Percentiles rank a stretch among this genome's conserved stretches.
phyloP scores from a whole-genome alignment of 2,888 invertebrate genomes.

The Cataglyphis albicans region DNA sequence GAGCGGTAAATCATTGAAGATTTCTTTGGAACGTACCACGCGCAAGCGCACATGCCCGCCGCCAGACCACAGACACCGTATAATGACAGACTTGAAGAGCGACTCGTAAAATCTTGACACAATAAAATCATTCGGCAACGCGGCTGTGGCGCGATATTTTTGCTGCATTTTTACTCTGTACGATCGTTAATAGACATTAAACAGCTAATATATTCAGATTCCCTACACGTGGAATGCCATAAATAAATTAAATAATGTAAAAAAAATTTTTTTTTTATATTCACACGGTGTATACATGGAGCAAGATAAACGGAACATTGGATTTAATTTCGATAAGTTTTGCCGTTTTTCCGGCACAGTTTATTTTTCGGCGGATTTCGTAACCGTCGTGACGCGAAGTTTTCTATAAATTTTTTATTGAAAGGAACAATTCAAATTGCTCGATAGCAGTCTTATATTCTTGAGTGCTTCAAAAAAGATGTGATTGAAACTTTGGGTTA shows the following conservation, averaged over 20 bases:
- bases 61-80: slow-evolving; percentile 77
- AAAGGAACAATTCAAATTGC: neutral
- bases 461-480: neutral
- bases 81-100: slow-evolving; percentile 84
- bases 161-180: neutral
- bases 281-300: too few relatives aligned
- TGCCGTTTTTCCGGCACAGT: neutral
- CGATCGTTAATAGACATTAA: neutral
- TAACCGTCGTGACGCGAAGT: too few relatives aligned
- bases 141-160: slow-evolving; percentile 49
- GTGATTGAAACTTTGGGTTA: neutral
- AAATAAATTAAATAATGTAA: neutral
- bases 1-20: slow-evolving; percentile 83
- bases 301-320: neutral
- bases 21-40: slow-evolving; percentile 74
- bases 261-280: neutral
- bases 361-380: neutral
- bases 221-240: neutral
- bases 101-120: slow-evolving; percentile 85
- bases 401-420: neutral
- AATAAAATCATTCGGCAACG: slow-evolving; percentile 82
- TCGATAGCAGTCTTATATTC: neutral
- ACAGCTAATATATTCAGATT: neutral
- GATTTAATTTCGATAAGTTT: neutral
- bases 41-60: slow-evolving; percentile 59